Evolutionary conservation across 2,113 vertebrate species (phyloP).

Genomic region (Stigmatopora argus): DNA sequence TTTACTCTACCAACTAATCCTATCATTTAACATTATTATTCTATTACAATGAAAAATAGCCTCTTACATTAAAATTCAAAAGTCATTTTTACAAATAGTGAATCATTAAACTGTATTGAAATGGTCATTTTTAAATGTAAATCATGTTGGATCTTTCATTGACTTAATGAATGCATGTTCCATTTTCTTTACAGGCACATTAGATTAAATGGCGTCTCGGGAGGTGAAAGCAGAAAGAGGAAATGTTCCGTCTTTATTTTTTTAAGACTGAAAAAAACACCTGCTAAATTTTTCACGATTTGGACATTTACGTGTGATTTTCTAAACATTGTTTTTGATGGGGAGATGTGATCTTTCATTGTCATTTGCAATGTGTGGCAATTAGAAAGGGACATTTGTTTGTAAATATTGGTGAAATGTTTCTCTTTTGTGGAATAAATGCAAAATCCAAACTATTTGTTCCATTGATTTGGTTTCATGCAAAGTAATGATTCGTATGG

Average conservation of each 20-base stretch:
- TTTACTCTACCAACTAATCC: not conserved
- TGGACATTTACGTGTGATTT: constrained; percentile 37
- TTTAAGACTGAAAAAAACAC: not conserved
- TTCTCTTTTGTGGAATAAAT: constrained; percentile 47
- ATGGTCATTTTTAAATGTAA: not conserved
- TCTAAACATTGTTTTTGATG: constrained; percentile 15
- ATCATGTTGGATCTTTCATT: not conserved
- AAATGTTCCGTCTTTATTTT: constrained; percentile 12
- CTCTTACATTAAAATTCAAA: not conserved
- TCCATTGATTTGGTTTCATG: not conserved
- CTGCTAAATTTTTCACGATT: constrained; percentile 23
- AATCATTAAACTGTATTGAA: not conserved
- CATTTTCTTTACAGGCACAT: constrained; percentile 43
- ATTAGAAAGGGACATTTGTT: constrained; percentile 36
- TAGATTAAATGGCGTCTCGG: constrained; percentile 43
- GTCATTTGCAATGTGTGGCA: constrained; percentile 19
- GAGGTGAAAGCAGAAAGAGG: constrained; percentile 6
- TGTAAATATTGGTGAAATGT: constrained; percentile 61
- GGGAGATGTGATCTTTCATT: constrained; percentile 21
- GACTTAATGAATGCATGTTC: not conserved
- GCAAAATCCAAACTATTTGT: constrained; percentile 16
- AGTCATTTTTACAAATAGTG: not conserved
- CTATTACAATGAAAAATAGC: not conserved
- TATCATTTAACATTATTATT: not conserved
- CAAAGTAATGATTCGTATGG: not conserved